Conservation (phyloP, 2,888 invertebrate genomes). For the Drosophila merina region DNA sequence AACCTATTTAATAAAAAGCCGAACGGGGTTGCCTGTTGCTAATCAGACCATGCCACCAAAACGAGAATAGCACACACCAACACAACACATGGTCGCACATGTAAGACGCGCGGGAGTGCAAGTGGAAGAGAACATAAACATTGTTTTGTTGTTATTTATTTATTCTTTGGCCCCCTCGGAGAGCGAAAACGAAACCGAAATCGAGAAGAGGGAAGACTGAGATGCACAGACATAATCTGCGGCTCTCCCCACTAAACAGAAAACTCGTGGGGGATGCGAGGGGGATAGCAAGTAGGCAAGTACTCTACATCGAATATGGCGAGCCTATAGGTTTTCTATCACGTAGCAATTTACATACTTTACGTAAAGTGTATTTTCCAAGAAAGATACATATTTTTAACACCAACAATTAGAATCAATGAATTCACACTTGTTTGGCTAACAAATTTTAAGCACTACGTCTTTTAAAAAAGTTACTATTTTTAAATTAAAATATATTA, state of each 20-base stretch:
- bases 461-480: too few relatives aligned
- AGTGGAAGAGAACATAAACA: slow-evolving; percentile 26
- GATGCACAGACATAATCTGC: slow-evolving; percentile 20
- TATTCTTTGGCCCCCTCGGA: slow-evolving; percentile 38
- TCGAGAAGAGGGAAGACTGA: slow-evolving; percentile 10
- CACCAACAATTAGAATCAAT: too few relatives aligned
- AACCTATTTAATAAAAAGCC: slow-evolving; percentile 35
- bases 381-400: too few relatives aligned
- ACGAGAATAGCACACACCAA: slow-evolving; percentile 41
- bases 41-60: slow-evolving; percentile 66
- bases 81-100: slow-evolving; percentile 19
- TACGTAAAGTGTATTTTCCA: too few relatives aligned
- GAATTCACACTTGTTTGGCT: too few relatives aligned
- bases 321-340: not conserved
- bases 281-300: slow-evolving; percentile 2
- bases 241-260: slow-evolving; percentile 6
- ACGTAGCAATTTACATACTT: too few relatives aligned
- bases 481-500: too few relatives aligned
- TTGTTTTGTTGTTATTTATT: slow-evolving; percentile 38
- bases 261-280: slow-evolving; percentile 13
- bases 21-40: slow-evolving; percentile 57
- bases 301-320: slow-evolving; percentile 7
- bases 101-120: slow-evolving; percentile 8
- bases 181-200: slow-evolving; percentile 11
- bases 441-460: too few relatives aligned